Conservation (phyloP, 2,797 vertebrate species). For the Pangasius larnaudii region DNA sequence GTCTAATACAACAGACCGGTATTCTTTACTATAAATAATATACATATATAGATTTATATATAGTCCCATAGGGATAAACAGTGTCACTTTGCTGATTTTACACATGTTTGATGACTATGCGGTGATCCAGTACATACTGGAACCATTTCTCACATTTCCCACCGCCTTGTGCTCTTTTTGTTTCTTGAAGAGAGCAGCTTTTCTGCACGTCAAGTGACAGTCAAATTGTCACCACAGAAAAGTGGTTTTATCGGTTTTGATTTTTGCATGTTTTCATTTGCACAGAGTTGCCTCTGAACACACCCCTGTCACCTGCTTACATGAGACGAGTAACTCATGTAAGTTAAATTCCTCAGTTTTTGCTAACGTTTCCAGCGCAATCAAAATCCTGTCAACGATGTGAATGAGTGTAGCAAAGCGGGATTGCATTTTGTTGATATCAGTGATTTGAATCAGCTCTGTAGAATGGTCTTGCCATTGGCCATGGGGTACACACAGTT, state of each 20-base stretch:
- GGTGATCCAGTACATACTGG: neutral
- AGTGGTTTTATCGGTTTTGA: constrained; percentile 13
- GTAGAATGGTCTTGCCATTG: neutral
- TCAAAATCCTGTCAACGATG: neutral
- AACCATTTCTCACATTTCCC: neutral
- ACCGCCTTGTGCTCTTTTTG: neutral
- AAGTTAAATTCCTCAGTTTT: neutral
- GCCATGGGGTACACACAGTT: no score
- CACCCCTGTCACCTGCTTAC: neutral
- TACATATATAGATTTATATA: neutral
- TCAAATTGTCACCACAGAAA: constrained; percentile 16
- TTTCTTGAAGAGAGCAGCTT: neutral
- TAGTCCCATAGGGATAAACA: neutral
- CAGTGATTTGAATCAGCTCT: neutral
- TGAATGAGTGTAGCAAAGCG: neutral
- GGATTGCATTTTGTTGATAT: neutral
- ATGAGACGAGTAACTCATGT: no score
- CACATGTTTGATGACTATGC: neutral
- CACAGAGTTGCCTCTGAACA: neutral
- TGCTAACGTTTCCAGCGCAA: neutral
- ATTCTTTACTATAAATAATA: neutral
- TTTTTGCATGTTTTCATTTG: constrained; percentile 42
- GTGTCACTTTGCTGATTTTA: neutral
- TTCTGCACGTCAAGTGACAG: neutral
- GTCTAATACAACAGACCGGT: neutral